Conservation (phyloP, 1,140 invertebrate species). For the Rhagoletis pomonella region DNA sequence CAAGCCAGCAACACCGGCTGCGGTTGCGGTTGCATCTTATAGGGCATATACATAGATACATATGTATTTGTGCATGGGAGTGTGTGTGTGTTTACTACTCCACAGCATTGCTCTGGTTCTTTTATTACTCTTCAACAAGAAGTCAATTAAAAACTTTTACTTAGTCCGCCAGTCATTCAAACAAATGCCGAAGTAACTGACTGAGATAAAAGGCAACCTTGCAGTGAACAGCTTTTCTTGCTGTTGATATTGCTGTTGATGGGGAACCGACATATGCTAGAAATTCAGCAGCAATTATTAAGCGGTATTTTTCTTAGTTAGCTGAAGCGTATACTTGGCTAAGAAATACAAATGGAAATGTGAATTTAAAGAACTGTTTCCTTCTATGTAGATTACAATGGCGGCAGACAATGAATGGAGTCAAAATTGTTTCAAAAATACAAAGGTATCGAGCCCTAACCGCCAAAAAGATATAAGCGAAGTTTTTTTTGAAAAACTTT, state of each 20-base stretch:
- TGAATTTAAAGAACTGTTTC: background rate
- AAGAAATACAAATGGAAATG: background rate
- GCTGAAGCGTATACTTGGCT: background rate
- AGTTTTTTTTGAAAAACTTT: too few species aligned
- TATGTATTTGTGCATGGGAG: background rate
- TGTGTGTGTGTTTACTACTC: background rate
- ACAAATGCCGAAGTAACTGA: constrained; percentile 35
- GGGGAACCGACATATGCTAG: constrained; percentile 23
- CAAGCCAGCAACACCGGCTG: constrained; percentile 1
- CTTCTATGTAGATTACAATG: too few species aligned
- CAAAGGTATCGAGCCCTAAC: too few species aligned
- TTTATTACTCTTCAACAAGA: constrained; percentile 49
- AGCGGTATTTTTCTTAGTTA: constrained; percentile 48
- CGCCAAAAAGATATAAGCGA: too few species aligned
- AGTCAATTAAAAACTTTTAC: constrained; percentile 52
- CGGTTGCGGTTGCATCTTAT: constrained; percentile 14
- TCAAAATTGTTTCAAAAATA: too few species aligned
- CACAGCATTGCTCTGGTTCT: background rate
- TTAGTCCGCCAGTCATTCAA: constrained; percentile 43
- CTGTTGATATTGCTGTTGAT: background rate
- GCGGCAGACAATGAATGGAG: too few species aligned
- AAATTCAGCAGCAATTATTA: constrained; percentile 21
- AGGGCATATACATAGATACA: background rate
- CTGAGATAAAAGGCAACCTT: constrained; percentile 38
- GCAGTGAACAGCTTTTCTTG: constrained; percentile 17